A percentile compares a stretch with the other conserved stretches of the same genome.
Evolutionary conservation across 2,888 invertebrate species (phyloP).

Genomic region (Halictus ligatus): DNA sequence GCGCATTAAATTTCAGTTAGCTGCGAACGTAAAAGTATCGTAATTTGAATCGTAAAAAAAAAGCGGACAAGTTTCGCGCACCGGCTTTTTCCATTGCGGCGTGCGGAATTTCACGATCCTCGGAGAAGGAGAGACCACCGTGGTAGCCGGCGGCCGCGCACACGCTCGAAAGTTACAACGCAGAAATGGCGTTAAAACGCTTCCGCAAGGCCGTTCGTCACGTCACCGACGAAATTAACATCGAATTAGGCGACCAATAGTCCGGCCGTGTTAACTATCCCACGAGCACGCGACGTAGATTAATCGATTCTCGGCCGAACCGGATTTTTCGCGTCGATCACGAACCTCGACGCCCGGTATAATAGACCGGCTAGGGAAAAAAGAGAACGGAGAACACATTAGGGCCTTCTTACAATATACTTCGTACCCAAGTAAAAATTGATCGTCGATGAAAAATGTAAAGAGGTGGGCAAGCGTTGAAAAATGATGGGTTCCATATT

Average conservation of each 20-base stretch:
- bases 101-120: conserved; percentile 71
- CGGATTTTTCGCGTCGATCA: conserved; percentile 21
- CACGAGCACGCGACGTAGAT: conserved; percentile 28
- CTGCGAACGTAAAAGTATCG: conserved; percentile 77
- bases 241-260: conserved; percentile 72
- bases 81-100: conserved; percentile 58
- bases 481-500: neutral
- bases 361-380: neutral
- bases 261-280: conserved; percentile 6
- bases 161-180: conserved; percentile 22
- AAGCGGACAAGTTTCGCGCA: conserved; percentile 63
- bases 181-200: conserved; percentile 61
- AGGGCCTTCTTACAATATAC: neutral
- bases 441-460: neutral
- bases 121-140: conserved; percentile 76
- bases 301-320: conserved; percentile 34
- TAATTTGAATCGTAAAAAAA: conserved; percentile 78
- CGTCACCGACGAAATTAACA: conserved; percentile 74
- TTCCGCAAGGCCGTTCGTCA: conserved; percentile 61
- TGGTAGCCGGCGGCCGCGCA: conserved; percentile 61
- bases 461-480: neutral
- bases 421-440: neutral
- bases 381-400: neutral
- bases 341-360: neutral
- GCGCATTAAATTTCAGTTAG: conserved; percentile 80